Evolutionary conservation across 2,797 vertebrate genomes (phyloP), one percentile per base, ranked within the genome.

Genomic region (Heterohyrax brucei): DNA sequence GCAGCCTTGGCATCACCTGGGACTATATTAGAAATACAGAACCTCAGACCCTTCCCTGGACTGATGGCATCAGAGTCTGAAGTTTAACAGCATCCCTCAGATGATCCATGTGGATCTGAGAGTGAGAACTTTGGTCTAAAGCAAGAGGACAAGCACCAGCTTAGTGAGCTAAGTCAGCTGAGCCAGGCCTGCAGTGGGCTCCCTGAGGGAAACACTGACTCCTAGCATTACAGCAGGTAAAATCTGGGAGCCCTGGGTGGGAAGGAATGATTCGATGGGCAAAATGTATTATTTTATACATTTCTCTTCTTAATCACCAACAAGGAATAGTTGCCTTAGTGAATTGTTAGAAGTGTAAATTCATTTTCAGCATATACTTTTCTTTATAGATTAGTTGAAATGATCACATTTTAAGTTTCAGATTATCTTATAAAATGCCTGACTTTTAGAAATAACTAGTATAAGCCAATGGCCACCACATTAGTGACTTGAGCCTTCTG

Each of bases 381-480:
- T 16, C 18, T 94, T 92, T 82, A 46, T 14, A 73, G 53, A 61
- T 44, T 16, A 90, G 19, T 8, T 87, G 28, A 79, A 91, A 86
- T 76, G 44, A 6, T 75, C 64, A 93, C 6, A 94, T 5, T 91
- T 87, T 59, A 66, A 26, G 19, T 64, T 84, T 90, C 39, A 80
- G 46, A 89, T 91, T 87, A 13, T 88, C 89, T 95, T 83, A 66
- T 46, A 73, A 77, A 89, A 87, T 78, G 7, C 19, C n/a, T 82
- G 30, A 1, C 18, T 9, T 91, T 59, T 75, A 56, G 50, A 66
- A 84, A 83, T 83, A 70, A 72, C 59, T 82, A 72, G 80, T n/a
- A 30, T 1, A 33, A 28, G 81, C 33, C 22, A 61, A 92, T n/a
- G 22, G 9, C 12, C 26, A 46, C 26, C 7, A 66, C 19, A 68